Percentiles rank a stretch among this genome's conserved stretches.
phyloP scores from a whole-genome alignment of 2,888 invertebrate species.

The Dicyrtoma fusca region DNA sequence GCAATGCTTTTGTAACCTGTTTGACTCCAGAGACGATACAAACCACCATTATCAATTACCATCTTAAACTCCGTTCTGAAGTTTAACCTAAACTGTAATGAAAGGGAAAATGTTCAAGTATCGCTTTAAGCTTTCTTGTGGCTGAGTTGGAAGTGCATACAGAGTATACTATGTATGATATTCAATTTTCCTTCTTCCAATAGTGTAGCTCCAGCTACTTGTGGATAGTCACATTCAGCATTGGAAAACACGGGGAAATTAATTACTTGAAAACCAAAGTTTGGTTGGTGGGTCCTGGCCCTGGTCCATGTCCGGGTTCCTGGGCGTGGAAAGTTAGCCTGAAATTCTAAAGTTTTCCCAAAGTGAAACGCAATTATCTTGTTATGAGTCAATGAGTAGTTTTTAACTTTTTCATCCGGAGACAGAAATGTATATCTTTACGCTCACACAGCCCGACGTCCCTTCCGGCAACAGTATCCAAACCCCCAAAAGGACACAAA shows the following conservation, averaged over 20 bases:
- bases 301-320: not conserved
- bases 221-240: too few species aligned
- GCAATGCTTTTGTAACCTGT: too few species aligned
- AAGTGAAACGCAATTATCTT: slow-evolving; percentile 46
- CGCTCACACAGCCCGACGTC: not conserved
- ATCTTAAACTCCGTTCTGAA: too few species aligned
- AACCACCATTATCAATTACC: too few species aligned
- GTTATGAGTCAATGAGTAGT: slow-evolving; percentile 45
- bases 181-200: too few species aligned
- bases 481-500: not conserved
- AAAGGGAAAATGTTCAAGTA: too few species aligned
- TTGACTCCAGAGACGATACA: too few species aligned
- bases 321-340: slow-evolving; percentile 6
- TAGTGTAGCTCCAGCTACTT: too few species aligned
- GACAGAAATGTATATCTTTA: slow-evolving; percentile 13
- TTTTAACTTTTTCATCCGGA: slow-evolving; percentile 34
- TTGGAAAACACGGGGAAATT: not conserved
- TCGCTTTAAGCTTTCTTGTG: too few species aligned
- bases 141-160: too few species aligned
- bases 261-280: slow-evolving; percentile 13
- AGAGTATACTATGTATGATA: too few species aligned
- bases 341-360: slow-evolving; percentile 16
- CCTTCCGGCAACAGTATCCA: not conserved
- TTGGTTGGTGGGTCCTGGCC: not conserved
- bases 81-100: too few species aligned